Conservation (phyloP, 2,888 invertebrate genomes). For the Rotaria macrura region DNA sequence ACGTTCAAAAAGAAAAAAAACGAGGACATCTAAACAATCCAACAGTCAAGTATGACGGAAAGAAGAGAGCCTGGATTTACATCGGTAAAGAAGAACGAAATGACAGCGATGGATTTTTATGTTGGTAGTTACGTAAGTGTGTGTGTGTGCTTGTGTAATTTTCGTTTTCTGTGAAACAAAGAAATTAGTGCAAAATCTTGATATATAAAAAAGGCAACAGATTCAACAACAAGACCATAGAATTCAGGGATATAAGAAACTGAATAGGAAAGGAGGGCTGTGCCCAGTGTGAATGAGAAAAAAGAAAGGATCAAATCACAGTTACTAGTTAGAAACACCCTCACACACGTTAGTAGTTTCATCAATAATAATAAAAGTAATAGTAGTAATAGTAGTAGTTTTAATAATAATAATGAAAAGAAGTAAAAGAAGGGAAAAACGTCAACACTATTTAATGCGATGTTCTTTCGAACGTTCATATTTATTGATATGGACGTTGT, state of each 20-base stretch:
- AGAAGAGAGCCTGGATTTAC: neutral
- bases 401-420: too few relatives aligned
- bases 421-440: neutral
- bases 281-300: neutral
- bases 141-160: neutral
- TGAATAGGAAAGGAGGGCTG: neutral
- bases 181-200: neutral
- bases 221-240: neutral
- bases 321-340: neutral
- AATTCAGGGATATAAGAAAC: neutral
- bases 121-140: neutral
- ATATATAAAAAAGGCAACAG: neutral
- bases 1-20: neutral
- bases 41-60: neutral
- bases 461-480: neutral
- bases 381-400: too few relatives aligned
- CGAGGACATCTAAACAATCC: neutral
- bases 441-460: neutral
- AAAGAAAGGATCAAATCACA: neutral
- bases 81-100: neutral
- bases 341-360: neutral
- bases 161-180: neutral
- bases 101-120: neutral
- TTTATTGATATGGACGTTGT: neutral
- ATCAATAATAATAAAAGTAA: neutral